Conservation (phyloP, 1,140 invertebrate genomes). For the Dendroctonus valens region DNA sequence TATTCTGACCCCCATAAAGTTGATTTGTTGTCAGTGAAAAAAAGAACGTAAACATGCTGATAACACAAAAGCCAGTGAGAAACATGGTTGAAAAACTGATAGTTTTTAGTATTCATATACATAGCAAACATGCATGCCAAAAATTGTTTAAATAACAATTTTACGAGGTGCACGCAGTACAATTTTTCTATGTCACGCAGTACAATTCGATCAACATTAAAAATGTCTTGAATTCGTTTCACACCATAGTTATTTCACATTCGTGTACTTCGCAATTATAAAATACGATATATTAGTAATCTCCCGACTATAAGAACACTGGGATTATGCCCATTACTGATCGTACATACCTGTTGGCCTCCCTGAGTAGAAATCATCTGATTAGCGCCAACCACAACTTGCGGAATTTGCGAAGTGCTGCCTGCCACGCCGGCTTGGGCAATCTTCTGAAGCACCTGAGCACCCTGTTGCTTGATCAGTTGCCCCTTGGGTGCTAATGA, state of each 20-base stretch:
- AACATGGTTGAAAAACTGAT: neutral
- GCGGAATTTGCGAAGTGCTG: constrained; percentile 42
- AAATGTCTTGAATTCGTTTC: too few relatives aligned
- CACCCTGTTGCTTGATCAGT: constrained; percentile 30
- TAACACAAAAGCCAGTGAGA: neutral
- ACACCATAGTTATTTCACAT: too few relatives aligned
- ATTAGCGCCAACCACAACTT: constrained; percentile 45
- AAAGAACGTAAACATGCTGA: neutral
- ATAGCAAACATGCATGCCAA: too few relatives aligned
- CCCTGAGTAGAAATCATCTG: constrained; percentile 43
- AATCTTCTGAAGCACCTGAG: constrained; percentile 42
- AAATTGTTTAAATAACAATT: too few relatives aligned
- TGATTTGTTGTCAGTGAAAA: constrained; percentile 2
- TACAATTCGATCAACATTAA: too few relatives aligned
- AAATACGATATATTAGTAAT: too few relatives aligned
- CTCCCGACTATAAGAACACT: too few relatives aligned
- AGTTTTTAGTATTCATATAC: neutral
- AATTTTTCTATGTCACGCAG: too few relatives aligned
- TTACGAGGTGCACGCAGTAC: too few relatives aligned
- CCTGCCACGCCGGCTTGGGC: constrained; percentile 36
- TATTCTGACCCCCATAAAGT: neutral
- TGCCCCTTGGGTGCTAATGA: constrained; percentile 20
- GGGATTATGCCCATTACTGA: too few relatives aligned
- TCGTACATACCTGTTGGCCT: constrained; percentile 42
- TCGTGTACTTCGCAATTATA: too few relatives aligned